phyloP scores from a whole-genome alignment of 2,888 invertebrate genomes.

The Poecilus cupreus region DNA sequence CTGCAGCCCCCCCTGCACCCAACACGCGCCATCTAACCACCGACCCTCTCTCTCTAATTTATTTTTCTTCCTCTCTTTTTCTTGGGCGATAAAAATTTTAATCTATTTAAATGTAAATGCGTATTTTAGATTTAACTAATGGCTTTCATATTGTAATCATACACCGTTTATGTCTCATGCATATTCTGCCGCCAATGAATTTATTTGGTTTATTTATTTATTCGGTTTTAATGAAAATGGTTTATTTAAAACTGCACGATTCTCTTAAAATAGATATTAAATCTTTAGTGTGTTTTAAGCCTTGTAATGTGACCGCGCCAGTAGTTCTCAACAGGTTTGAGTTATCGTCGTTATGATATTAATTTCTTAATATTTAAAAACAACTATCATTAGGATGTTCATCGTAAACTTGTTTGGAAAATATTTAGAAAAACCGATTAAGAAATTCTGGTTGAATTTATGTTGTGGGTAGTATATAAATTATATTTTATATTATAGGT shows the following conservation, averaged over 20 bases:
- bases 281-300: not conserved
- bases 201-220: conserved; percentile 46
- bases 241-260: not conserved
- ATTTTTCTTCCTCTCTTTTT: conserved; percentile 29
- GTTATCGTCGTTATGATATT: conserved; percentile 8
- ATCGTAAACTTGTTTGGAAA: conserved; percentile 15
- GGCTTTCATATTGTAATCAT: conserved; percentile 55
- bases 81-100: conserved; percentile 42
- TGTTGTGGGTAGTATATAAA: not conserved
- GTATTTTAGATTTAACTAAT: conserved; percentile 52
- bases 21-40: conserved; percentile 2
- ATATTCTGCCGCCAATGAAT: conserved; percentile 44
- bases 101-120: conserved; percentile 58
- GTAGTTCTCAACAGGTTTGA: conserved; percentile 6
- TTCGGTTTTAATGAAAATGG: conserved; percentile 30
- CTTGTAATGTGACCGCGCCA: not conserved
- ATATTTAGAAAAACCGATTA: conserved; percentile 20
- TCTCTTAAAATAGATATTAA: not conserved
- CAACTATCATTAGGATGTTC: not conserved
- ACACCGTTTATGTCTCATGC: conserved; percentile 55
- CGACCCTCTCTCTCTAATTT: not conserved
- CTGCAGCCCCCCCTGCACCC: conserved; percentile 1
- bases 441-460: conserved; percentile 19
- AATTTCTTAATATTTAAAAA: conserved; percentile 22
- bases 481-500: conserved; percentile 19